Conservation (phyloP, 2,888 invertebrate genomes). For the Agrilus mali region DNA sequence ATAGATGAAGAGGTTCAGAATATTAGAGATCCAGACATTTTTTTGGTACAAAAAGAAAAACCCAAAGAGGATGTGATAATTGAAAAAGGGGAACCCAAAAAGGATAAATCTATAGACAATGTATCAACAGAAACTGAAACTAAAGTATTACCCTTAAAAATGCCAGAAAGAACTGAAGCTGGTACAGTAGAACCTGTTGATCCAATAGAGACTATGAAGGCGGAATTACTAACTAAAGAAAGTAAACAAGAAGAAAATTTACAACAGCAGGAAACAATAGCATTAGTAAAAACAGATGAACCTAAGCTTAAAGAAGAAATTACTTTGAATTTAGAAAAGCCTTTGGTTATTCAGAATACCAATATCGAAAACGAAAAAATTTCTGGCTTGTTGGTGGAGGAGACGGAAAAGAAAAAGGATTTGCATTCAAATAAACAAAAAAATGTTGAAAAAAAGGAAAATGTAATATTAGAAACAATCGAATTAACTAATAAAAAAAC, state of each 20-base stretch:
- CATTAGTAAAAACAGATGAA: not conserved
- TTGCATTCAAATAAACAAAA: too few relatives aligned
- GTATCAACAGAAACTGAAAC: conserved; percentile 1
- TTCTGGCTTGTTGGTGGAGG: too few relatives aligned
- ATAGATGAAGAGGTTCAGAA: too few relatives aligned
- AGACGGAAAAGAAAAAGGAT: too few relatives aligned
- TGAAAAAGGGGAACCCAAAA: conserved; percentile 5
- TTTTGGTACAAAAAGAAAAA: not conserved
- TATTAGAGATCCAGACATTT: too few relatives aligned
- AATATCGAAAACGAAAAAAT: too few relatives aligned
- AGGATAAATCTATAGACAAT: conserved; percentile 2
- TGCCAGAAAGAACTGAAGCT: not conserved
- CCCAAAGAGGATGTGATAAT: conserved; percentile 4
- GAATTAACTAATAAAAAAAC: too few relatives aligned
- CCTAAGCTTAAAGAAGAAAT: not conserved
- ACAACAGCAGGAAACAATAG: not conserved
- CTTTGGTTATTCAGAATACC: not conserved
- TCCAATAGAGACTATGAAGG: not conserved
- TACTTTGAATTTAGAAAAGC: conserved; percentile 1
- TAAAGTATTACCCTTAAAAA: not conserved
- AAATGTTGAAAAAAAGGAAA: too few relatives aligned
- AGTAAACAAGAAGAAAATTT: not conserved
- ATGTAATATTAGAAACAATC: too few relatives aligned
- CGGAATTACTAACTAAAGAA: not conserved
- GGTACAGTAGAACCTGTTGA: not conserved